phyloP scores from a whole-genome alignment of 1,140 invertebrate genomes.

The Platyura marginata region DNA sequence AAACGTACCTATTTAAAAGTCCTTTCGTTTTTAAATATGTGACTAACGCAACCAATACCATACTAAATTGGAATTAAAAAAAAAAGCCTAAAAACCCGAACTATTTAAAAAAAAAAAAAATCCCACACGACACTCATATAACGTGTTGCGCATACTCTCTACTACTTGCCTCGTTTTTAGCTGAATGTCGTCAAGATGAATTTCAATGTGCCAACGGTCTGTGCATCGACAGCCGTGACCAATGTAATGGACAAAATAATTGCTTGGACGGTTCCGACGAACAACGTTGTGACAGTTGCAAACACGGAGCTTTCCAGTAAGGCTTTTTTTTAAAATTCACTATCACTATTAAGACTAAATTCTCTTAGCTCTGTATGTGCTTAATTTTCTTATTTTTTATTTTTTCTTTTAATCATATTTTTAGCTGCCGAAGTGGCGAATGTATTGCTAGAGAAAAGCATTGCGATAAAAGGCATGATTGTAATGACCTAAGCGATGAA shows the following conservation, averaged over 20 bases:
- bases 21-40: no score
- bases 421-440: constrained; percentile 21
- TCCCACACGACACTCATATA: constrained; percentile 1
- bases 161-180: no score
- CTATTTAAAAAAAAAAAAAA: no score
- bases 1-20: no score
- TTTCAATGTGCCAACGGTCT: constrained; percentile 33
- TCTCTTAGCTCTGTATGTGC: no score
- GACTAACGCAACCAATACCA: no score
- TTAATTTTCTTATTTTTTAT: background rate
- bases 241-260: constrained; percentile 57
- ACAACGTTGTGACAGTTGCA: constrained; percentile 31
- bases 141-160: no score
- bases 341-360: background rate
- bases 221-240: constrained; percentile 46
- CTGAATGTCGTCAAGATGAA: constrained; percentile 15
- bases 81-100: no score
- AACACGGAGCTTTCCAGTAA: constrained; percentile 21
- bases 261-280: constrained; percentile 62
- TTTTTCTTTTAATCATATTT: constrained; percentile 2
- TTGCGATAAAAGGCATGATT: constrained; percentile 52
- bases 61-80: no score
- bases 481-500: constrained; percentile 55
- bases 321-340: constrained; percentile 2
- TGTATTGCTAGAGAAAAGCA: constrained; percentile 25